A percentile compares a stretch with the other conserved stretches of the same genome.
These are phyloP conservation scores for Trichonephila inaurata DNA, from an alignment of 1,140 invertebrate genomes.

Conservation along the genomic window DNA sequence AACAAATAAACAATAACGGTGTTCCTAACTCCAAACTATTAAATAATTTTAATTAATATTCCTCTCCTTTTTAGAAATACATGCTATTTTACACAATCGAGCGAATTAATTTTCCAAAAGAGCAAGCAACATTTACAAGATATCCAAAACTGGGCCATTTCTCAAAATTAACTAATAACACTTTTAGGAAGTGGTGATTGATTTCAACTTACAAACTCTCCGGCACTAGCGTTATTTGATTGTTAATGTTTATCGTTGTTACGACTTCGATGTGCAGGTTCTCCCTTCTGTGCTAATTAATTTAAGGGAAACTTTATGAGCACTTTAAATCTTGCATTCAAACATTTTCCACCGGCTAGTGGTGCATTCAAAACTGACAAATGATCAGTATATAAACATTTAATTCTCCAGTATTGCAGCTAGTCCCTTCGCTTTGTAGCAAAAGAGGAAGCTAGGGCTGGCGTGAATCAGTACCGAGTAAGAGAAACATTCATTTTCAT, in stretches of 20 bases:
- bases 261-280: conserved; percentile 28
- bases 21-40: neutral
- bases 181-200: conserved; percentile 21
- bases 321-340: conserved; percentile 65
- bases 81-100: neutral
- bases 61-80: neutral
- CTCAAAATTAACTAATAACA: conserved; percentile 8
- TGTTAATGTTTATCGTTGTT: conserved; percentile 69
- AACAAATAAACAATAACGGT: neutral
- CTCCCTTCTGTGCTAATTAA: conserved; percentile 57
- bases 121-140: neutral
- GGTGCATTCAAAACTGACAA: conserved; percentile 65
- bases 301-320: conserved; percentile 67
- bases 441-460: neutral
- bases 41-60: neutral
- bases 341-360: conserved; percentile 48
- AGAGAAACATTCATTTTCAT: conserved; percentile 74
- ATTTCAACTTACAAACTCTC: conserved; percentile 20
- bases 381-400: conserved; percentile 73
- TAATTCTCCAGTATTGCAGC: conserved; percentile 54
- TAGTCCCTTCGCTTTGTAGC: neutral
- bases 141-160: neutral
- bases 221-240: conserved; percentile 19
- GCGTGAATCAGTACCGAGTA: conserved; percentile 38
- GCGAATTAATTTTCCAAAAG: neutral